Evolutionary conservation across 2,113 vertebrate genomes (phyloP), one percentile per base, ranked within the genome.

Genomic region (Apus apus): DNA sequence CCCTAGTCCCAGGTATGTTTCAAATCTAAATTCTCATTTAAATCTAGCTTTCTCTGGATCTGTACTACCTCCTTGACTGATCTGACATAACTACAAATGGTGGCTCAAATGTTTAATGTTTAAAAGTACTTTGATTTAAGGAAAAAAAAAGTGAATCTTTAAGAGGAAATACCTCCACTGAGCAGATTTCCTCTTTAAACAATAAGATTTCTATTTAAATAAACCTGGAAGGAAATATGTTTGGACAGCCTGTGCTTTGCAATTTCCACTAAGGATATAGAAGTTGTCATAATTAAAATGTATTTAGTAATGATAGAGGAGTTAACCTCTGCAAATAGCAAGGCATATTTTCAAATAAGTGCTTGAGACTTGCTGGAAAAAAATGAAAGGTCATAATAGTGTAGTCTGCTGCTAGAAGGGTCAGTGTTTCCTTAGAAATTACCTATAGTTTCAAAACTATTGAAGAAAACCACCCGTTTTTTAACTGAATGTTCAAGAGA

Each of bases 111-210:
- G 9, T 40, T 71, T 57, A 30, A n/a, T 51, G 9, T 40, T 71
- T 61, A 30, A n/a, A 72, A 21, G 18, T 60, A 36, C 14, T 93
- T 89, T 66, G 19, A 66, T 70, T 70, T 78, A 29, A 53, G 13
- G 16, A 20, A 36, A 51, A 61, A 40, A 7, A 6, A 18, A 8
- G 6, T 46, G 45, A 34, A 75, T 43, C 15, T 57, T 73, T 9
- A 72, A n/a, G 57, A 83, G 89, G 82, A 94, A 92, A 82, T 81
- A 50, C 14, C 77, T 78, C 43, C 19, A 25, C n/a, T 82, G 36
- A 46, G 7, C 40, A 66, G 51, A 87, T 70, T 86, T 95, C 72
- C 93, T 91, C 51, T 90, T 86, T 68, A n/a, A 87, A 91, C 65
- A 92, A 21, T 60, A 72, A 70, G 2, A 53, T 73, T 91, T 93